Conservation (phyloP, 2,888 invertebrate genomes). For the Lepetodrilus schrolli region DNA sequence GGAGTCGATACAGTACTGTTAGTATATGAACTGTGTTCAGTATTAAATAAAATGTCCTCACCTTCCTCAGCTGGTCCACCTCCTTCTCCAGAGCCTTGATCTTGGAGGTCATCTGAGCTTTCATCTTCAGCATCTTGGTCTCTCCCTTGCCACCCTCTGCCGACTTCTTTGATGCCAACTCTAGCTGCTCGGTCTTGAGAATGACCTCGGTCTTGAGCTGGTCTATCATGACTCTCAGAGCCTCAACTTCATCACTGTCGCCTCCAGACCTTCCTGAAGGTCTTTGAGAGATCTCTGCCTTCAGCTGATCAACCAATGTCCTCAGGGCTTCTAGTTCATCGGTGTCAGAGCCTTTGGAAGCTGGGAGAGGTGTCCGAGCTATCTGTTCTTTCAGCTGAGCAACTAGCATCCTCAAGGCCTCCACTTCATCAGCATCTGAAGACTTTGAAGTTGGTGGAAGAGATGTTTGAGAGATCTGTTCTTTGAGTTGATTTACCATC, state of each 20-base stretch:
- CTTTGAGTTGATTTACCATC: constrained; percentile 33
- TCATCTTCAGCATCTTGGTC: constrained; percentile 69
- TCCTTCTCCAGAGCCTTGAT: constrained; percentile 72
- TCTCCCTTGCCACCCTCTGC: constrained; percentile 53
- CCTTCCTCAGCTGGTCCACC: constrained; percentile 77
- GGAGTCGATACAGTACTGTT: no score
- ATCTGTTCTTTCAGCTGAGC: constrained; percentile 30
- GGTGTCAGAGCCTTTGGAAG: constrained; percentile 39
- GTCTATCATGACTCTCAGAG: constrained; percentile 68
- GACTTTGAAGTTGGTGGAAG: constrained; percentile 42
- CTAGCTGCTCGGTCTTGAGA: constrained; percentile 75
- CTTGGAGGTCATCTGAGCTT: constrained; percentile 71
- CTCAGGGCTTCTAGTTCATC: constrained; percentile 78
- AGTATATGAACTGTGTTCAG: no score
- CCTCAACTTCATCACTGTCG: constrained; percentile 77
- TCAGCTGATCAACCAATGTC: constrained; percentile 38
- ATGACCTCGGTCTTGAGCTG: constrained; percentile 28
- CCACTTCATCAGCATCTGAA: constrained; percentile 78
- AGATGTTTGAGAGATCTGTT: constrained; percentile 52
- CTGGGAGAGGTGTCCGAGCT: constrained; percentile 74
- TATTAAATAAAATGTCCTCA: no score
- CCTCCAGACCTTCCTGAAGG: background rate
- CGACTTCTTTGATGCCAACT: constrained; percentile 44
- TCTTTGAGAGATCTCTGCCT: constrained; percentile 74
- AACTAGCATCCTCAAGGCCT: constrained; percentile 73